phyloP scores from a whole-genome alignment of 1,140 invertebrate species.

The Trichogramma pretiosum region DNA sequence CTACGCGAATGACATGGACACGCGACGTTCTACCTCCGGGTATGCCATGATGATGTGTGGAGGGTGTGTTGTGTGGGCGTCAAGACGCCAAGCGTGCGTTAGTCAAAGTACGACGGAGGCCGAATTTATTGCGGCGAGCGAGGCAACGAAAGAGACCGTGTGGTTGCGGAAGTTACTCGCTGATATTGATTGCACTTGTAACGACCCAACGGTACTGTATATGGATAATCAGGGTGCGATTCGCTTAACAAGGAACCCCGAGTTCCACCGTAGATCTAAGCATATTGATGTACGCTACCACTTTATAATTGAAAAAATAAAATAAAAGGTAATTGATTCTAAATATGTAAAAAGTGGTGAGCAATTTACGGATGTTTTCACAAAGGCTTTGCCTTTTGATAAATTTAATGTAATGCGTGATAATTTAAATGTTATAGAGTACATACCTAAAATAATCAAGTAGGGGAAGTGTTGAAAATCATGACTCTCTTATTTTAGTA shows the following conservation, averaged over 20 bases:
- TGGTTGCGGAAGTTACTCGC: constrained; percentile 24
- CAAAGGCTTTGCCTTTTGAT: constrained; percentile 14
- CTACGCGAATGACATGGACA: constrained; percentile 13
- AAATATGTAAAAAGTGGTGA: constrained; percentile 15
- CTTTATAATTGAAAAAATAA: constrained; percentile 28
- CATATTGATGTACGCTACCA: constrained; percentile 36
- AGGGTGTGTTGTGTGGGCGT: constrained; percentile 27
- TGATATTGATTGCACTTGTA: constrained; percentile 7
- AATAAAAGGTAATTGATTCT: constrained; percentile 5
- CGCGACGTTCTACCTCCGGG: constrained; percentile 19
- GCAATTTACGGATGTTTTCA: constrained; percentile 22
- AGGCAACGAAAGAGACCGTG: constrained; percentile 33
- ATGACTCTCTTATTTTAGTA: too few relatives aligned
- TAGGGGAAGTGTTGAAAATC: constrained; percentile 17
- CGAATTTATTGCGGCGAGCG: constrained; percentile 38
- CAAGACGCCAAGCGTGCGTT: constrained; percentile 37
- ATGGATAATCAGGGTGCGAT: constrained; percentile 30
- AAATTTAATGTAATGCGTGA: constrained; percentile 8
- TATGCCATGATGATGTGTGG: constrained; percentile 14
- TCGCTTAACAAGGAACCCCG: constrained; percentile 32
- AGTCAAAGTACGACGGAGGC: constrained; percentile 42
- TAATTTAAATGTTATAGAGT: constrained; percentile 4
- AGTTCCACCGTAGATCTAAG: constrained; percentile 30
- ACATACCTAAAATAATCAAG: constrained; percentile 9
- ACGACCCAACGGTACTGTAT: background rate